Evolutionary conservation across 2,888 invertebrate genomes (phyloP).

Genomic region (Agonopterix arenella): DNA sequence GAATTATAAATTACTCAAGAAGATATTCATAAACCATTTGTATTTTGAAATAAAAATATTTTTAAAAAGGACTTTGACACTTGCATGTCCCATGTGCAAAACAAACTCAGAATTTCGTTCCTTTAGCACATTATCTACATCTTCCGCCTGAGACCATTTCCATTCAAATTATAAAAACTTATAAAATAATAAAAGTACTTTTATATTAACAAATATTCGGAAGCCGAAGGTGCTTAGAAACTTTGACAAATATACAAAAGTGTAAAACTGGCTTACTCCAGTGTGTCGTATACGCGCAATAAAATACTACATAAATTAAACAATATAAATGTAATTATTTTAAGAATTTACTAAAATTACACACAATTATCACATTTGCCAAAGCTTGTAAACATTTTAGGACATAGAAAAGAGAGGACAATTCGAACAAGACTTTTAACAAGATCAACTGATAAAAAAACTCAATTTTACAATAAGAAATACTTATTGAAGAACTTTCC

Average conservation of each 20-base stretch:
- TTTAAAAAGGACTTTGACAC: no score
- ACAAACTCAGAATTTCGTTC: no score
- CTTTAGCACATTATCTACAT: no score
- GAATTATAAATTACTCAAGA: no score
- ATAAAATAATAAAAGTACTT: neutral
- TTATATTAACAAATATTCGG: neutral
- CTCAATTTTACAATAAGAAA: no score
- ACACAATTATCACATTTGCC: constrained; percentile 32
- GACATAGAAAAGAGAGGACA: neutral
- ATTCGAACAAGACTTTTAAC: neutral
- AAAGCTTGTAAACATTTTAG: constrained; percentile 24
- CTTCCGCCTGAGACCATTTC: neutral
- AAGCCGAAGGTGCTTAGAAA: constrained; percentile 10
- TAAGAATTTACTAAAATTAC: constrained; percentile 14
- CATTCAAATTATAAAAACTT: neutral
- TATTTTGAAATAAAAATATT: no score
- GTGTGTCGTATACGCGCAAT: neutral
- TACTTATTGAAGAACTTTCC: no score
- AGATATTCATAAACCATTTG: no score
- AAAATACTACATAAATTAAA: neutral
- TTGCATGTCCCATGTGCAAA: no score
- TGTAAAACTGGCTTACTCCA: neutral
- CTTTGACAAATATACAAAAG: constrained; percentile 15
- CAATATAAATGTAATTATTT: constrained; percentile 4
- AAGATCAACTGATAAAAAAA: no score